phyloP scores from a whole-genome alignment of 2,888 invertebrate species.

The Lochmaea crataegi region DNA sequence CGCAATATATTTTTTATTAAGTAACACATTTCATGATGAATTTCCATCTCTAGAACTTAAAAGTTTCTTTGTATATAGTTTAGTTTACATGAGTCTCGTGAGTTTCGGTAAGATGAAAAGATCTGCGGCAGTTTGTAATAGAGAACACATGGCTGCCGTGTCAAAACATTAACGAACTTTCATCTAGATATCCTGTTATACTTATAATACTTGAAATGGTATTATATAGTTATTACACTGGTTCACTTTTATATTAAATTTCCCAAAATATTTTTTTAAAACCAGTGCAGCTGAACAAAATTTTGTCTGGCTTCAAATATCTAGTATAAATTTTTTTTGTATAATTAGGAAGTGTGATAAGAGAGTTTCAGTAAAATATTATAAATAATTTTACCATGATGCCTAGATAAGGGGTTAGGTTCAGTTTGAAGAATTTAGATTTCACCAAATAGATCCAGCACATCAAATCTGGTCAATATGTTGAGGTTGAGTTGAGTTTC shows the following conservation, averaged over 20 bases:
- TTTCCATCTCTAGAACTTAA: slow-evolving; percentile 32
- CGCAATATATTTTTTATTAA: too few species aligned
- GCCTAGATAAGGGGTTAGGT: too few species aligned
- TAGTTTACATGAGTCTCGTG: slow-evolving; percentile 53
- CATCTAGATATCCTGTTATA: slow-evolving; percentile 34
- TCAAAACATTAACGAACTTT: slow-evolving; percentile 57
- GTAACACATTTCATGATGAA: neutral
- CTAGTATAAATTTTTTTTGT: too few species aligned
- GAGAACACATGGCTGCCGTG: slow-evolving; percentile 59
- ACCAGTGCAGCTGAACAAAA: too few species aligned
- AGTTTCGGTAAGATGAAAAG: slow-evolving; percentile 54
- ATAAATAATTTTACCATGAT: too few species aligned
- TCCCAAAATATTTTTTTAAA: neutral
- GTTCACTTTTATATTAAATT: neutral
- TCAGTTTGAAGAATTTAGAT: too few species aligned
- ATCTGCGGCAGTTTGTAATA: slow-evolving; percentile 51
- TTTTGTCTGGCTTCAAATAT: too few species aligned
- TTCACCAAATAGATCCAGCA: too few species aligned
- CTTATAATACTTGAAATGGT: slow-evolving; percentile 28
- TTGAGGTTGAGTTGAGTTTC: too few species aligned
- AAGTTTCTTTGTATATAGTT: slow-evolving; percentile 46
- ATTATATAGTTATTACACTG: slow-evolving; percentile 18
- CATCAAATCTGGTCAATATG: too few species aligned
- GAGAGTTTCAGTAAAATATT: too few species aligned
- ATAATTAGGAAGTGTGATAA: too few species aligned